These are phyloP conservation scores for Cryptoprocta ferox DNA, from an alignment of 2,797 vertebrate genomes.

Conservation along the genomic window DNA sequence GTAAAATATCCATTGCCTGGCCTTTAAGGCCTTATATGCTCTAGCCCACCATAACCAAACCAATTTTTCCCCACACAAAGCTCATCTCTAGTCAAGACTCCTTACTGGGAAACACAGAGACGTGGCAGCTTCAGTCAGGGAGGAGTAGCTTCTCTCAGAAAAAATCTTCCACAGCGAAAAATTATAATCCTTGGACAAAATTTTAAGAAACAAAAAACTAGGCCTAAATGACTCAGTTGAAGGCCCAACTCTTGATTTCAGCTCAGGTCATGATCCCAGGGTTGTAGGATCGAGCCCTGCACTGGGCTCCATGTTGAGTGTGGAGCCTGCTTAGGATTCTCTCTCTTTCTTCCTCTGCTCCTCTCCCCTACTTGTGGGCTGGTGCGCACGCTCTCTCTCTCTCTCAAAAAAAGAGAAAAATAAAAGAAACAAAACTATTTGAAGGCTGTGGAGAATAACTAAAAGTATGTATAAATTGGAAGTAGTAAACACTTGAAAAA, in stretches of 20 bases:
- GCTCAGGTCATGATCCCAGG: too few relatives aligned
- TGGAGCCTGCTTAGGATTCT: too few relatives aligned
- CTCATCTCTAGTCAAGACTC: slow-evolving; percentile 39
- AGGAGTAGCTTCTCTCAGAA: background rate
- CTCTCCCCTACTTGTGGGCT: too few relatives aligned
- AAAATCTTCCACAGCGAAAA: slow-evolving; percentile 8
- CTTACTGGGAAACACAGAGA: slow-evolving; percentile 12
- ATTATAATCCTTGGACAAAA: background rate
- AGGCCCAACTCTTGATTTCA: too few relatives aligned
- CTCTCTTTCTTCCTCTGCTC: too few relatives aligned
- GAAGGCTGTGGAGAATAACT: background rate
- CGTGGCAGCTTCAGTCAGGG: background rate
- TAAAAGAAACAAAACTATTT: background rate
- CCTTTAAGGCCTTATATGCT: slow-evolving; percentile 60
- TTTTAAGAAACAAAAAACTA: background rate
- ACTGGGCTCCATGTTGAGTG: too few relatives aligned
- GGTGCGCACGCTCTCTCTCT: too few relatives aligned
- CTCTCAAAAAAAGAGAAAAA: too few relatives aligned
- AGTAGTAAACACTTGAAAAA: background rate
- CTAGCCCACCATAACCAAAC: slow-evolving; percentile 10
- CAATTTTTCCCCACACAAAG: slow-evolving; percentile 67
- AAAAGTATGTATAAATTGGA: background rate
- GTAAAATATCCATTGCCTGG: slow-evolving; percentile 69
- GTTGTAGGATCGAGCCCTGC: too few relatives aligned
- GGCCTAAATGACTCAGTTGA: too few relatives aligned